phyloP scores from a whole-genome alignment of 2,797 vertebrate species.

The Gastrophryne carolinensis region DNA sequence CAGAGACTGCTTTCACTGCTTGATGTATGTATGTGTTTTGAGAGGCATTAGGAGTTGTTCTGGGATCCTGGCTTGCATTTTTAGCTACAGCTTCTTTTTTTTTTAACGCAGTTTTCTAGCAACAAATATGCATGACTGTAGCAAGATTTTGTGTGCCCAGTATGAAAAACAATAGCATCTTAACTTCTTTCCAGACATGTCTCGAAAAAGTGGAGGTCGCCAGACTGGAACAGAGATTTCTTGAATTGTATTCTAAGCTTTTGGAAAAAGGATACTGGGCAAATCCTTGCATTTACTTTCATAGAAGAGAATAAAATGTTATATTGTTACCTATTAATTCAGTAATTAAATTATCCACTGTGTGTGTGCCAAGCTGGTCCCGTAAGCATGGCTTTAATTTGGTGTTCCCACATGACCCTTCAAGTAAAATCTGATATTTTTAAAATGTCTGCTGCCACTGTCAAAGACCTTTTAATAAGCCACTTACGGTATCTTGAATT shows the following conservation, averaged over 20 bases:
- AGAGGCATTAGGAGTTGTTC: not conserved
- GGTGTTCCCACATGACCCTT: conserved; percentile 23
- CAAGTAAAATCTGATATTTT: conserved; percentile 35
- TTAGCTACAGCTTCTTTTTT: not conserved
- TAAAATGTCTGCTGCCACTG: conserved; percentile 8
- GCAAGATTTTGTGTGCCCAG: not conserved
- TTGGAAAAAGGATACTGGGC: not conserved
- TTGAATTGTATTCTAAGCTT: conserved; percentile 6
- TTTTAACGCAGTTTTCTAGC: not conserved
- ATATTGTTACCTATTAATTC: not conserved
- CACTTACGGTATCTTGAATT: conserved; percentile 40
- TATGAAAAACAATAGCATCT: not conserved
- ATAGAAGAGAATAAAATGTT: not conserved
- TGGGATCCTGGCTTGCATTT: not conserved
- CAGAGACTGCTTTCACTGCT: too few species aligned
- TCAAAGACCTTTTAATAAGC: conserved; percentile 47
- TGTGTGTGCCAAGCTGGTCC: not conserved
- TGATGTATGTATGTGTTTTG: not conserved
- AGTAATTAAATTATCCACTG: not conserved
- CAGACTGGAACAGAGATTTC: conserved; percentile 15
- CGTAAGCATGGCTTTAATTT: not conserved
- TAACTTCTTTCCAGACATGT: conserved; percentile 1
- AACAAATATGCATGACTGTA: not conserved
- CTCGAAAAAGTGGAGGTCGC: not conserved
- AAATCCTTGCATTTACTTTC: not conserved